These are phyloP conservation scores for Brachionus manjavacas DNA, from an alignment of 1,140 invertebrate species.

Conservation along the genomic window DNA sequence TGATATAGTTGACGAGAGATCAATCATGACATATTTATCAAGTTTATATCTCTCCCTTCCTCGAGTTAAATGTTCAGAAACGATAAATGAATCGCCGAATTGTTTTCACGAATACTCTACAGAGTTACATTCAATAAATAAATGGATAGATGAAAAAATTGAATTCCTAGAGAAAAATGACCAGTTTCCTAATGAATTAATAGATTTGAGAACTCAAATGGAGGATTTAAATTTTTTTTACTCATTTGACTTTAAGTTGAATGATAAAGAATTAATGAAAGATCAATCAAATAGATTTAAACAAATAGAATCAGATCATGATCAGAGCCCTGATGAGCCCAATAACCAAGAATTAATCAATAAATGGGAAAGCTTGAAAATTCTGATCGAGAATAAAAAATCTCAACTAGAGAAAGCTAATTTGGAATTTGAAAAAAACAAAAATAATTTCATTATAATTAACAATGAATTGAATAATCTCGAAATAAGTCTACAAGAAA, in stretches of 20 bases:
- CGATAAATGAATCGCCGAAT: not conserved
- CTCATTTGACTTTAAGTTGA: not conserved
- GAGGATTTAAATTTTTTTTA: not conserved
- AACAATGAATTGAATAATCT: not conserved
- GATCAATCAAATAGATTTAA: not conserved
- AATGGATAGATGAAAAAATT: constrained; percentile 9
- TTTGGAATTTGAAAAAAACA: not conserved
- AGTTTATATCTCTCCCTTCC: constrained; percentile 95
- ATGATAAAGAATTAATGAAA: not conserved
- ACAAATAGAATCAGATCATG: not conserved
- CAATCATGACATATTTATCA: constrained; percentile 96
- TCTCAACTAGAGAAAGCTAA: not conserved
- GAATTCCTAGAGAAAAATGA: not conserved
- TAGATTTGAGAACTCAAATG: not conserved
- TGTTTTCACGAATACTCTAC: not conserved
- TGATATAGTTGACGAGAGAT: constrained; percentile 95
- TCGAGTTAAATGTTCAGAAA: not conserved
- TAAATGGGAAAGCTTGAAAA: constrained; percentile 5
- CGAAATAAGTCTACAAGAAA: not conserved
- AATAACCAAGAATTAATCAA: not conserved
- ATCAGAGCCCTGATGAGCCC: not conserved
- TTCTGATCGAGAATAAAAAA: not conserved
- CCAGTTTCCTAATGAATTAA: not conserved
- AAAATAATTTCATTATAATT: not conserved
- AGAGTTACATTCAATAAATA: not conserved